A percentile compares a stretch with the other conserved stretches of the same genome.
These are phyloP conservation scores for Hipposideros larvatus DNA, from an alignment of 2,797 vertebrate species.

Conservation along the genomic window DNA sequence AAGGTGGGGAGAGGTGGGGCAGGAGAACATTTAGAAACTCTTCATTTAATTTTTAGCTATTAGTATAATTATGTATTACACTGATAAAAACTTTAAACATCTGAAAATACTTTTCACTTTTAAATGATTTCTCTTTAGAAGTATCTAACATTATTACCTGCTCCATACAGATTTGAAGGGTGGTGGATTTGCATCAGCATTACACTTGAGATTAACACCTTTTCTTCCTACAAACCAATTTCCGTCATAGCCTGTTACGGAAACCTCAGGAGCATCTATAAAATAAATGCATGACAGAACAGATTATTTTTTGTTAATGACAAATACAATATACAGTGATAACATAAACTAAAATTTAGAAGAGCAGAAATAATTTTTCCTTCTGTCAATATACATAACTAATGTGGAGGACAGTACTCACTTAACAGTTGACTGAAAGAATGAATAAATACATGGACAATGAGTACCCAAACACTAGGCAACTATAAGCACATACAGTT, in stretches of 20 bases:
- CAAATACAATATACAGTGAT: constrained; percentile 13
- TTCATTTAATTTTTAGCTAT: constrained; percentile 30
- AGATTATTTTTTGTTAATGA: constrained; percentile 18
- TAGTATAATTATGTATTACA: neutral
- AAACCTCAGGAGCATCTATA: constrained; percentile 95
- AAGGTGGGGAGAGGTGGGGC: neutral
- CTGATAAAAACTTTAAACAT: neutral
- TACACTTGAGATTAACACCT: constrained; percentile 94
- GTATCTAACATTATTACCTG: constrained; percentile 90
- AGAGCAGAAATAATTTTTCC: neutral
- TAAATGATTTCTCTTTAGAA: constrained; percentile 39
- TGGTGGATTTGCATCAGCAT: constrained; percentile 96
- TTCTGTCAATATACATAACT: constrained; percentile 13
- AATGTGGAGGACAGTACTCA: neutral
- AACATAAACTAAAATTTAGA: neutral
- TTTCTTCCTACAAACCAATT: constrained; percentile 96
- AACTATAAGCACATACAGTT: neutral
- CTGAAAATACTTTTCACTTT: constrained; percentile 23
- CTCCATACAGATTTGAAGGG: constrained; percentile 93
- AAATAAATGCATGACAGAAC: constrained; percentile 67
- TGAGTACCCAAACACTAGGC: neutral
- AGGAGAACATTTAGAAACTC: neutral
- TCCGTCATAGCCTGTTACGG: constrained; percentile 91
- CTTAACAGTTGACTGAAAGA: neutral
- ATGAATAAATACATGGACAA: neutral